phyloP scores from a whole-genome alignment of 2,113 vertebrate genomes.

The Rostratula benghalensis region DNA sequence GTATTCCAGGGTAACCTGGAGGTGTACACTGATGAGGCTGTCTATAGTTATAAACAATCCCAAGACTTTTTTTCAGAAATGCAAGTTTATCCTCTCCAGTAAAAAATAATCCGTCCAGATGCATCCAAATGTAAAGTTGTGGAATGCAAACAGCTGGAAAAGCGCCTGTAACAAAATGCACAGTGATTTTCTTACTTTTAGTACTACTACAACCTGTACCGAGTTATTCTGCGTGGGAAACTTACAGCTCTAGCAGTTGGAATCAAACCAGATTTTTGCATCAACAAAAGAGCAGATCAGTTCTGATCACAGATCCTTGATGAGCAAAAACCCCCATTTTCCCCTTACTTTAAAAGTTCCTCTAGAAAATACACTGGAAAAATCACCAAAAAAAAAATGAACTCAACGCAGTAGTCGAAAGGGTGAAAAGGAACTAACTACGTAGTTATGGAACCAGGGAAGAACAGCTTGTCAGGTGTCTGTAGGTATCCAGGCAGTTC shows the following conservation, averaged over 20 bases:
- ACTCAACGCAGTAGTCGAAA: neutral
- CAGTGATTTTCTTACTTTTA: neutral
- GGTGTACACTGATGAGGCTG: neutral
- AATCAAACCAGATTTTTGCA: neutral
- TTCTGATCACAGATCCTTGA: neutral
- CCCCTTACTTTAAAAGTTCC: neutral
- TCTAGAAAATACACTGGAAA: neutral
- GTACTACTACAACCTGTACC: neutral
- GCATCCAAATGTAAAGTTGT: neutral
- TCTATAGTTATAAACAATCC: neutral
- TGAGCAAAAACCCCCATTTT: neutral
- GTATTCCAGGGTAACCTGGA: neutral
- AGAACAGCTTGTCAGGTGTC: neutral
- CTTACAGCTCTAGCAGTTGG: neutral
- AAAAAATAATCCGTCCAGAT: neutral
- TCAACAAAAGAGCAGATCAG: neutral
- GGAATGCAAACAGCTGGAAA: neutral
- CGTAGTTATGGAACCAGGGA: neutral
- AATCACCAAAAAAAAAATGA: neutral
- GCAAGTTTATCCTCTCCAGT: neutral
- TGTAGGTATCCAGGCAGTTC: neutral
- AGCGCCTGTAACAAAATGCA: neutral
- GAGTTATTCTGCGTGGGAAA: accelerated
- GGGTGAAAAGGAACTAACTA: neutral
- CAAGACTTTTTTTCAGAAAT: neutral